Conservation (phyloP, 2,888 invertebrate genomes). For the Mylabris sibirica region DNA sequence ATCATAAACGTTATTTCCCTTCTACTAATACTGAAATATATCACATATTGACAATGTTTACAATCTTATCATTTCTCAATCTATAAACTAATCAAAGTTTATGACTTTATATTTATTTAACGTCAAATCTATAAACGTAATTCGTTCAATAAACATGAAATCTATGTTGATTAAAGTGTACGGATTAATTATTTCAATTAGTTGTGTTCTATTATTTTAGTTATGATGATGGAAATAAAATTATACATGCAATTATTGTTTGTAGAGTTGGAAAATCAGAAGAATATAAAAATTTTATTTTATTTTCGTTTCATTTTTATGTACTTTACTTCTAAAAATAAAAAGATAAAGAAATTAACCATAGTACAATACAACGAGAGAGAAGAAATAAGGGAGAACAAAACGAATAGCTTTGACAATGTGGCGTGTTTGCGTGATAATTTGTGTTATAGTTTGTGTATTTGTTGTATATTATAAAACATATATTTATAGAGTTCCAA, state of each 20-base stretch:
- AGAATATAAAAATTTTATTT: not conserved
- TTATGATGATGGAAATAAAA: not conserved
- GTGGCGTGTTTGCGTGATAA: constrained; percentile 12
- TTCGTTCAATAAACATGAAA: not conserved
- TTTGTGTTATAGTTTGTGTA: not conserved
- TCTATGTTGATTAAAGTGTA: not conserved
- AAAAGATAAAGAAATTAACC: not conserved
- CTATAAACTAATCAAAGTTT: not conserved
- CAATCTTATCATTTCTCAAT: not conserved
- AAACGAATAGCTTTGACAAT: not conserved
- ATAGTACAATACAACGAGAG: not conserved
- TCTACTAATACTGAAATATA: not conserved
- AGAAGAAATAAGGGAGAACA: not conserved
- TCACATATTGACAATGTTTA: not conserved
- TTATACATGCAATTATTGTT: too few species aligned
- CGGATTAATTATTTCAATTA: not conserved
- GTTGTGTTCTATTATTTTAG: not conserved
- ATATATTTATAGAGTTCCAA: too few species aligned
- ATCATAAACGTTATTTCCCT: not conserved
- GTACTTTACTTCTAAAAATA: not conserved
- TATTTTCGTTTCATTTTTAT: not conserved
- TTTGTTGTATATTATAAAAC: not conserved
- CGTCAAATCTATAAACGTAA: not conserved
- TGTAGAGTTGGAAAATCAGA: too few species aligned
- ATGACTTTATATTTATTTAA: not conserved